These are phyloP conservation scores for Otocyon megalotis DNA, from an alignment of 2,113 vertebrate species.

Conservation along the genomic window DNA sequence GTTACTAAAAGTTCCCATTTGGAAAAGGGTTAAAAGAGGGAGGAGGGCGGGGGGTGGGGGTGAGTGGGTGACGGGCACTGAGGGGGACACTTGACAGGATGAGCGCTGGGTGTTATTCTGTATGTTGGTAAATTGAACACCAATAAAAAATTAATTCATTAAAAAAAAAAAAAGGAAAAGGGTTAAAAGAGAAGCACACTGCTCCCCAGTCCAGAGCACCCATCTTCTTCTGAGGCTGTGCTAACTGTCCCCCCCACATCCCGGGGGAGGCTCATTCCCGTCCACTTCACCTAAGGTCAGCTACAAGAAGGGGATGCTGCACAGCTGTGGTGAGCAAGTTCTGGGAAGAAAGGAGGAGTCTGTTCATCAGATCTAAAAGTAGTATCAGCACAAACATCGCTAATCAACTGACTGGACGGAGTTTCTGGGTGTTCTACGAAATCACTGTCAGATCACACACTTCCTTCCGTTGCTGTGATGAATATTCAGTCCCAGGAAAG, in stretches of 20 bases:
- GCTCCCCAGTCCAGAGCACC: not conserved
- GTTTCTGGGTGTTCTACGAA: not conserved
- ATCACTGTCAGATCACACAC: not conserved
- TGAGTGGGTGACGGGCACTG: too few relatives aligned
- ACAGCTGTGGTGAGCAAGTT: not conserved
- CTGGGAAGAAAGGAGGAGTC: not conserved
- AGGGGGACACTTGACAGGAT: too few relatives aligned
- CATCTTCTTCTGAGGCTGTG: not conserved
- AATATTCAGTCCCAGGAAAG: not conserved
- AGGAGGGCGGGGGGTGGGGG: too few relatives aligned
- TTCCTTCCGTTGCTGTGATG: not conserved
- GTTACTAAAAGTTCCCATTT: not conserved
- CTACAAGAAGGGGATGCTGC: not conserved
- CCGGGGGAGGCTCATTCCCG: too few relatives aligned
- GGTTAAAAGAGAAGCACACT: not conserved
- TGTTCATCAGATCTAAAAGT: not conserved
- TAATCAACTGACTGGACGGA: not conserved
- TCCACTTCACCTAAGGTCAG: not conserved
- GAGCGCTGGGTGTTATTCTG: too few relatives aligned
- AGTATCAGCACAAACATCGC: not conserved
- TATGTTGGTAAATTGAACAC: too few relatives aligned
- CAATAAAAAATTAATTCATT: too few relatives aligned
- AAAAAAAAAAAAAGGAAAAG: too few relatives aligned
- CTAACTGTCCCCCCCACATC: not conserved
- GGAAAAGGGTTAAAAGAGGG: not conserved